Conservation (phyloP, 2,113 vertebrate species). For the Oreochromis spilurus region DNA sequence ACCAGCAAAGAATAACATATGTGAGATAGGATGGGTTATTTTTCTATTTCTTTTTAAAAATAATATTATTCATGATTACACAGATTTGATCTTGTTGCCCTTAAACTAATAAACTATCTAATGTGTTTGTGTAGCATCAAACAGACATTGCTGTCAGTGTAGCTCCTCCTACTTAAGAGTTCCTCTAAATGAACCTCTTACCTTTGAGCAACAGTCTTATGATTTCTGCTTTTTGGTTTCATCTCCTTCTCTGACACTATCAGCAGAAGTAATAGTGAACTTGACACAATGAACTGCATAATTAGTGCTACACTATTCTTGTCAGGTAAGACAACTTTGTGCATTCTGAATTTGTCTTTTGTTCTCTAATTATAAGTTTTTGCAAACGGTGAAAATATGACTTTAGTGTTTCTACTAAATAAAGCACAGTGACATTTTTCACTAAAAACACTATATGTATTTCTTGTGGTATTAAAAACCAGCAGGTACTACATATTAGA, state of each 20-base stretch:
- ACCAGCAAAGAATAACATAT: accelerated
- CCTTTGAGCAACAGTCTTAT: background rate
- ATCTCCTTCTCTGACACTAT: background rate
- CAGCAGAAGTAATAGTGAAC: background rate
- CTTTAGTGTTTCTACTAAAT: too few relatives aligned
- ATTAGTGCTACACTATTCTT: background rate
- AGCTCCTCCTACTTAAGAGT: slow-evolving; percentile 14
- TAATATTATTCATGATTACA: background rate
- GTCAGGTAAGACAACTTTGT: background rate
- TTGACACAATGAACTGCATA: accelerated
- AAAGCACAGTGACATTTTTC: background rate
- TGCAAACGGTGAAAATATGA: accelerated
- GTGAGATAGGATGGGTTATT: background rate
- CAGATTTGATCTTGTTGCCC: background rate
- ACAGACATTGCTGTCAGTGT: background rate
- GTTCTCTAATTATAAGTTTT: accelerated
- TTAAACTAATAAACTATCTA: background rate
- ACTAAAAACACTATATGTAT: too few relatives aligned
- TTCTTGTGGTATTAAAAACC: too few relatives aligned
- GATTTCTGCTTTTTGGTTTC: accelerated
- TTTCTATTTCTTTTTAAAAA: background rate
- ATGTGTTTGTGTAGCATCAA: background rate
- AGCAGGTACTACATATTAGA: too few relatives aligned
- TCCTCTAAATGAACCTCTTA: background rate
- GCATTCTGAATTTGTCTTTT: background rate